Evolutionary conservation across 2,113 vertebrate species (phyloP), one percentile per base, ranked within the genome.

Genomic region (Amblyornis subalaris): DNA sequence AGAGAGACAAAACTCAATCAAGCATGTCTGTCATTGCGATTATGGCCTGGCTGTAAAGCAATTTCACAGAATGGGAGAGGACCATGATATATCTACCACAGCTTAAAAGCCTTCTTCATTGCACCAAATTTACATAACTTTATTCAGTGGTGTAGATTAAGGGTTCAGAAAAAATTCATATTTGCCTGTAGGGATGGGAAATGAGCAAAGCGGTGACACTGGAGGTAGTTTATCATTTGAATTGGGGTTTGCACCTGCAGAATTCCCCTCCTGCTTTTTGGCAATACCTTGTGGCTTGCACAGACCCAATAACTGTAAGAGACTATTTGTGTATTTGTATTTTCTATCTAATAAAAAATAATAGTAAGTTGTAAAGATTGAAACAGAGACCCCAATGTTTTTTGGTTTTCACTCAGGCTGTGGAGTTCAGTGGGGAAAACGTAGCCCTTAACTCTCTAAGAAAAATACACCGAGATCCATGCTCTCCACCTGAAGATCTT

Each of bases 1-100:
- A 87, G 78, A 82, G 90, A 96, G 90, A 95, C 93, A 93, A 95
- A 96, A 90, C 78, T 93, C 93, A 82, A 93, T 96, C 95, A 96
- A 78, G 89, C 92, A 84, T 75, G 45, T 82, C 93, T 96, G 92
- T 91, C 95, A 90, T 38, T 78, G 82, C 0, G 6, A 94, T 96
- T 96, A 94, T 64, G 61, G 64, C 73, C 75, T 67, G 61, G 84
- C 80, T 93, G 89, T 91, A 96, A 96, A 96, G 87, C 82, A 95
- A 87, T 96, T 93, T 95, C 76, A 80, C 93, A 77, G 88, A 81
- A 77, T 48, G 75, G 75, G 71, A 89, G 77, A 95, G 48, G 69
- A 57, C 85, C 42, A 12, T 76, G 71, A 83, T 85, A 91, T 36
- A 79, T 42, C 47, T 80, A 74, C 75, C 85, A 86, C n/a, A 50